phyloP scores from a whole-genome alignment of 1,140 invertebrate genomes.

The Drosophila murphyi region DNA sequence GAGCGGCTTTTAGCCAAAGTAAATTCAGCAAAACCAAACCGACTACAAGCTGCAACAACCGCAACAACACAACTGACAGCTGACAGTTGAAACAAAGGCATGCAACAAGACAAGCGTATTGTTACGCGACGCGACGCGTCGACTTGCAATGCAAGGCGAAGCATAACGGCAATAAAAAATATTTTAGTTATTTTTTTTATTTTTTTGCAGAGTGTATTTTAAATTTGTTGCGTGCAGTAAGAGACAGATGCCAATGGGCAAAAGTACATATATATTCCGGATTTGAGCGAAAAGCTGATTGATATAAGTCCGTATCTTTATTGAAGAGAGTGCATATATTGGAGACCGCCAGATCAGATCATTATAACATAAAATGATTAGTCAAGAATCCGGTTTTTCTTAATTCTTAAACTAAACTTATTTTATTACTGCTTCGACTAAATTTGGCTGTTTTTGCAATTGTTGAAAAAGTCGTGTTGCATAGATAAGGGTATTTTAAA shows the following conservation, averaged over 20 bases:
- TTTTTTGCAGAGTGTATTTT: neutral
- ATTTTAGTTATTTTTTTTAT: conserved; percentile 31
- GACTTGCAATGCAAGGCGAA: conserved; percentile 21
- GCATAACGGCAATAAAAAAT: conserved; percentile 57
- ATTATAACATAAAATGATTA: no score
- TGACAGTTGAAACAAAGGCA: conserved; percentile 58
- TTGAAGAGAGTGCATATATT: no score
- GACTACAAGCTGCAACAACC: conserved; percentile 13
- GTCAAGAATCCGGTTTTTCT: no score
- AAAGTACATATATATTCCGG: no score
- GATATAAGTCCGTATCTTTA: no score
- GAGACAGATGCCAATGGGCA: no score
- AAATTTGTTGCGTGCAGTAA: neutral
- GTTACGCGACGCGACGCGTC: conserved; percentile 20
- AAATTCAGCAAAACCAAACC: conserved; percentile 11
- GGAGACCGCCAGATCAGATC: no score
- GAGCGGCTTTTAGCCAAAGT: conserved; percentile 10
- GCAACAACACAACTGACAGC: conserved; percentile 22
- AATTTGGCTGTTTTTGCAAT: no score
- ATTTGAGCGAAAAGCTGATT: no score
- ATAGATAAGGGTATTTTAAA: neutral
- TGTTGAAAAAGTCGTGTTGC: no score
- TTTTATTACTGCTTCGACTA: no score
- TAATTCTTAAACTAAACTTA: no score
- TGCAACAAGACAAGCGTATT: conserved; percentile 27